Evolutionary conservation across 2,113 vertebrate genomes (phyloP).

Genomic region (Siniperca knerii): DNA sequence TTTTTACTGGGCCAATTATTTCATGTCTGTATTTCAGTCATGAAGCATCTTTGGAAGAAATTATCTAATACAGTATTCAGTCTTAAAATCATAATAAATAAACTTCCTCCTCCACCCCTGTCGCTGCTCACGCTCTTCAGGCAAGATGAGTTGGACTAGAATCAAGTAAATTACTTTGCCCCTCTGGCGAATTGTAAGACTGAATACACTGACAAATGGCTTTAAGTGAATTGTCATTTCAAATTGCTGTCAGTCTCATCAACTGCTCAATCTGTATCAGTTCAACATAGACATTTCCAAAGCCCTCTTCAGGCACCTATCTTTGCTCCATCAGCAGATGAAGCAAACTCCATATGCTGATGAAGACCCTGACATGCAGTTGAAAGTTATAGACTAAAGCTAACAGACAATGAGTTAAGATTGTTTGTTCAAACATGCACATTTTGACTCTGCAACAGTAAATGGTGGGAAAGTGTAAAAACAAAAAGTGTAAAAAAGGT

Average conservation of each 20-base stretch:
- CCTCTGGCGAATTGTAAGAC: background rate
- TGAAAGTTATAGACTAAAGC: background rate
- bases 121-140: background rate
- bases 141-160: conserved; percentile 19
- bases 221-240: conserved; percentile 7
- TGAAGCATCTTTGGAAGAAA: background rate
- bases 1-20: background rate
- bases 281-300: background rate
- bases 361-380: background rate
- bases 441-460: background rate
- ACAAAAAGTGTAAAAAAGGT: background rate
- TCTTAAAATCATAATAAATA: conserved; percentile 5
- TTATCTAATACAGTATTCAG: background rate
- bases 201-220: conserved; percentile 14
- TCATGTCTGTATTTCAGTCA: background rate
- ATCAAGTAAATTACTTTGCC: conserved; percentile 29
- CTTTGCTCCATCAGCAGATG: background rate
- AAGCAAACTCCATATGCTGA: background rate
- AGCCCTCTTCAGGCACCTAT: background rate
- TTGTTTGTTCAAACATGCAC: background rate
- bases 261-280: background rate
- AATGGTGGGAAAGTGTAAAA: background rate
- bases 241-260: background rate
- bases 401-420: background rate
- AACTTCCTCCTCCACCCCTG: background rate